Percentiles rank a stretch among this genome's conserved stretches.
These are phyloP conservation scores for Onychorhynchus coronatus DNA, from an alignment of 2,113 vertebrate genomes.

Conservation along the genomic window DNA sequence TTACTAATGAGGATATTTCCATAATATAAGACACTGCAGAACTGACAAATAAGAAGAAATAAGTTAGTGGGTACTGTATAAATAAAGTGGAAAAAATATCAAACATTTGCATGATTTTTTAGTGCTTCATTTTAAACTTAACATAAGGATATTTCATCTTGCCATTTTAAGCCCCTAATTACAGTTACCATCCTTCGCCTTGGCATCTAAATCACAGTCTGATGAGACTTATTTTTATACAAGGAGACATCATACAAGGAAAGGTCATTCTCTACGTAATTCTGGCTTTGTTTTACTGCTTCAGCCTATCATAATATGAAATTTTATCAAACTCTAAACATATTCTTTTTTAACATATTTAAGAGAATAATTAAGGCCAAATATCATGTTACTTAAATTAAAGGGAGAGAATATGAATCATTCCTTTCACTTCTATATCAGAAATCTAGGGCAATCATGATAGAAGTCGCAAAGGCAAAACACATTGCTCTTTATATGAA, in stretches of 20 bases:
- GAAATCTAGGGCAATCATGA: conserved; percentile 58
- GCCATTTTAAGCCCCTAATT: conserved; percentile 48
- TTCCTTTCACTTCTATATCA: conserved; percentile 43
- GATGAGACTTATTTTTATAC: conserved; percentile 38
- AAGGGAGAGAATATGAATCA: conserved; percentile 54
- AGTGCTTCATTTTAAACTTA: background rate
- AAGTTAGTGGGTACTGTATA: background rate
- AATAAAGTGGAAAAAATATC: background rate
- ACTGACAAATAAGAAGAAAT: background rate
- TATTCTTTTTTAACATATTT: background rate
- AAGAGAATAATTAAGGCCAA: conserved; percentile 42
- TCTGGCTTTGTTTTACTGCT: conserved; percentile 18
- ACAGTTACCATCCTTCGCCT: background rate
- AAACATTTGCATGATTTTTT: background rate
- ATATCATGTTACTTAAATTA: conserved; percentile 68
- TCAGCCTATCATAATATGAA: background rate
- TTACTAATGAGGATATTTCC: background rate
- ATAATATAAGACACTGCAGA: background rate
- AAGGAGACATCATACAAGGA: background rate
- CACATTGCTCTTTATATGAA: conserved; percentile 1
- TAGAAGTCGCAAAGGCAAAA: conserved; percentile 54
- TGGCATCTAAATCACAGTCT: conserved; percentile 18
- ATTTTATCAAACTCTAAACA: background rate
- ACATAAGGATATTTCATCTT: conserved; percentile 1
- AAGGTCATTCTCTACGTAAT: conserved; percentile 16